Base-by-base conservation (phyloP, 92 coral and sea anemone species). In the Virgularia gustaviana region DNA sequence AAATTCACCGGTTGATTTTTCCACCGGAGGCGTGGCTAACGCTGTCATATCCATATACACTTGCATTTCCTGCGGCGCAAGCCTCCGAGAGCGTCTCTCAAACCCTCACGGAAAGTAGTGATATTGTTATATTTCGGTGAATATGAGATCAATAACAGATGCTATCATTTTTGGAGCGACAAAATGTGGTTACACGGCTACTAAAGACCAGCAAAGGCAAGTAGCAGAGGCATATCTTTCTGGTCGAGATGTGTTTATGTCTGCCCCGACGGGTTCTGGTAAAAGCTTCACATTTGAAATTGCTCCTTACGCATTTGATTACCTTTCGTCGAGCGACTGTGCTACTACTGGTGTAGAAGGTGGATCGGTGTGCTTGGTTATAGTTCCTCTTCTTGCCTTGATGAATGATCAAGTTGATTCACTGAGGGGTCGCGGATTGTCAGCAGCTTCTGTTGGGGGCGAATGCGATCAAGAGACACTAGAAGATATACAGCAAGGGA, bases 331-430 rank as follows among this genome's bases (percentile, higher is more conserved):
- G 37, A 57, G 77, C 31, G 57, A 55, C 25, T 27, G 9, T 18
- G 9, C 4, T 32, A 16, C 57, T 15, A 19, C 38, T 29, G 33
- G 23, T 22, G 57, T 42, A 39, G 38, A 44, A 4, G 55, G 18
- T 67, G 32, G 34, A 49, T 38, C 70, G 34, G 77, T 78, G 23
- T 78, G 83, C 32, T 29, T 78, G 3, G 67, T 78, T 28, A 71
- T 78, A 0, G 83, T 54, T 49, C 89, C 89, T 3, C 79, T 81
- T 34, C 39, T 76, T 34, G 45, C 89, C 0, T 77, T 81, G 16
- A 85, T 85, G 86, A 72, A 81, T 32, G 83, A 81, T 49, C 81
- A 85, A 73, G 78, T 80, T 2, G 64, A 52, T 9, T 65, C 79
- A 3, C 35, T 85, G 28, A 44, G 6, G 2, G 52, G 38, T n/a